These are phyloP conservation scores for Tragelaphus oryx DNA, from an alignment of 2,797 vertebrate genomes.

Conservation along the genomic window DNA sequence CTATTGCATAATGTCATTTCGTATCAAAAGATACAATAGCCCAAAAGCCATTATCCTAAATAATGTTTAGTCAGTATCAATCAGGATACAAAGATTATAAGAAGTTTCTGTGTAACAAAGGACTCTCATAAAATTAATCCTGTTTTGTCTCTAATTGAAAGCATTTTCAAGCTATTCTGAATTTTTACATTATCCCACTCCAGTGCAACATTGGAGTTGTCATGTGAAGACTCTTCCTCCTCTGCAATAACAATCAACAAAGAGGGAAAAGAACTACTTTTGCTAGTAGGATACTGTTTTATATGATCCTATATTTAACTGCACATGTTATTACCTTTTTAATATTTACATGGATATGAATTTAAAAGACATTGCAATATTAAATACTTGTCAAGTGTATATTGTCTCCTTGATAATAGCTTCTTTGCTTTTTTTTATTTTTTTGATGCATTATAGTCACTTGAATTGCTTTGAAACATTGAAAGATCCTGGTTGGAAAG, in stretches of 20 bases:
- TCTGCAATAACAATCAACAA: not conserved
- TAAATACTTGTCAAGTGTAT: not conserved
- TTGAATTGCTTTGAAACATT: slow-evolving; percentile 31
- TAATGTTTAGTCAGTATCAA: not conserved
- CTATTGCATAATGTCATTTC: not conserved
- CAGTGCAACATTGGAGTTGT: not conserved
- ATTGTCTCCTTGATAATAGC: not conserved
- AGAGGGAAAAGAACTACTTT: not conserved
- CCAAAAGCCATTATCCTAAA: not conserved
- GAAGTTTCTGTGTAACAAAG: not conserved
- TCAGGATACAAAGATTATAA: not conserved
- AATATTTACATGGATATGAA: not conserved
- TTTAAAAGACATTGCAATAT: not conserved
- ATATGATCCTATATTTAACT: not conserved
- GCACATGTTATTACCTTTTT: not conserved
- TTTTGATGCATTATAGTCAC: not conserved
- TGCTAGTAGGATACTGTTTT: not conserved
- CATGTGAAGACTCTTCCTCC: not conserved
- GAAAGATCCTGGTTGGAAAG: not conserved
- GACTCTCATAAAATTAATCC: not conserved
- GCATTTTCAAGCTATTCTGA: not conserved
- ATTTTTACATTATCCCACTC: not conserved
- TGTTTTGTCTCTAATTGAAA: not conserved
- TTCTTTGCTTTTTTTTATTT: not conserved
- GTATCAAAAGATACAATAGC: not conserved